phyloP scores from a whole-genome alignment of 1,140 invertebrate genomes.

The Heliconius congener region DNA sequence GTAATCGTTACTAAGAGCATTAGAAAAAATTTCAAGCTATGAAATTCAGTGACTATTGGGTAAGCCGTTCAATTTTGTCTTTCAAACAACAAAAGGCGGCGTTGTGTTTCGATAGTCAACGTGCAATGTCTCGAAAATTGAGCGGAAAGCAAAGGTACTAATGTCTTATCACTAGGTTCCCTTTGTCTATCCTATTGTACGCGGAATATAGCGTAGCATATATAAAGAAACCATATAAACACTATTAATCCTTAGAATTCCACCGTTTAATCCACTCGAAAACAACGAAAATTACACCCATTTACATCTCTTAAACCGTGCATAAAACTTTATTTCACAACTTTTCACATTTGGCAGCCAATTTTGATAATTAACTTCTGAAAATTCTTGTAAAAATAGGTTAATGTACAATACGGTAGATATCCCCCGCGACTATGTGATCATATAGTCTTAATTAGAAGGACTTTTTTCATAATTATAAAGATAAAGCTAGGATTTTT shows the following conservation, averaged over 20 bases:
- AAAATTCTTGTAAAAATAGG: slow-evolving; percentile 38
- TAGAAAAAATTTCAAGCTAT: no score
- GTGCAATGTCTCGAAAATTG: no score
- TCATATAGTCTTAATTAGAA: background rate
- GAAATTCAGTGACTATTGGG: no score
- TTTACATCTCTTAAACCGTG: slow-evolving; percentile 45
- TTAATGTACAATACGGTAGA: slow-evolving; percentile 17
- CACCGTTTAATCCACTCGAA: slow-evolving; percentile 15
- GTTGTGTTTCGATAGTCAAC: no score
- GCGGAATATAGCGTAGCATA: no score
- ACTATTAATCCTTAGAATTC: slow-evolving; percentile 26
- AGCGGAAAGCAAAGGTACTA: no score
- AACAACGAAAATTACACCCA: slow-evolving; percentile 33
- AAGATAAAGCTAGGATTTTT: background rate
- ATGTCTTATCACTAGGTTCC: no score
- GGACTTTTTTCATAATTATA: background rate
- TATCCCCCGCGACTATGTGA: background rate
- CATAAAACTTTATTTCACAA: slow-evolving; percentile 45
- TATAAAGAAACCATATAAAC: background rate
- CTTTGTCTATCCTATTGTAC: no score
- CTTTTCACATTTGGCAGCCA: slow-evolving; percentile 55
- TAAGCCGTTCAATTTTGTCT: no score
- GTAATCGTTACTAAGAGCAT: no score
- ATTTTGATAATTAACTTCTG: slow-evolving; percentile 53
- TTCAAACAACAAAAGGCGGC: no score